Base-by-base conservation (phyloP, 1,140 invertebrate genomes). In the Diorhabda elongata region DNA sequence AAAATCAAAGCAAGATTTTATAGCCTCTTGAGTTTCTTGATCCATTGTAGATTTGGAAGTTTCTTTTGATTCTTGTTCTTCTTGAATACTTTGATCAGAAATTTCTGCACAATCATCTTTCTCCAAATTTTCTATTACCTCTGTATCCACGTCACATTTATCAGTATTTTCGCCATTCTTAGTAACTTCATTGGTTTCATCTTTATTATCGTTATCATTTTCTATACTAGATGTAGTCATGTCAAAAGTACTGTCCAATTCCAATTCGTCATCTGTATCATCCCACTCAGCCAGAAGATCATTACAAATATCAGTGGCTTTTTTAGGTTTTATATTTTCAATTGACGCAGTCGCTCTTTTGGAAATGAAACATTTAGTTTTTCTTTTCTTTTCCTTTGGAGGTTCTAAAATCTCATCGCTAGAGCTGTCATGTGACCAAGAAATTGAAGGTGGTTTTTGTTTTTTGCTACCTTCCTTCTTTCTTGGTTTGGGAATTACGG, bases 1-100 rank as follows among this genome's bases (percentile, higher is more conserved):
- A 69, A 87, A 87, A 80, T 87, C 85, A 70, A 86, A 87, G 70
- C 85, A 87, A 3, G 85, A 83, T 73, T 84, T 79, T 75, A 75
- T 77, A 57, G 81, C 82, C 4, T 73, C 69, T 57, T 75, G 73
- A 4, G 71, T 73, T 5, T 69, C 67, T 61, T 68, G 67, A 4
- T 63, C 58, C 8, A 42, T 56, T 8, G n/a, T 43, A 2, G 52
- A 11, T 59, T 58, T 47, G 5, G 44, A 41, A 7, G 8, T 11
- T 7, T 8, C 47, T 66, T 7, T 44, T 80, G 57, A 4, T 52
- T 6, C 6, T 8, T 81, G 78, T 64, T 83, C 78, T 41, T 78
- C 74, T 41, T 44, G 8, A 26, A 42, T 3, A 44, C 5, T 26
- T 68, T 57, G 42, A 9, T 65, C 26, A 26, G 7, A 5, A n/a